Conservation (phyloP, 92 coral and sea anemone genomes). For the Porites lobata region DNA sequence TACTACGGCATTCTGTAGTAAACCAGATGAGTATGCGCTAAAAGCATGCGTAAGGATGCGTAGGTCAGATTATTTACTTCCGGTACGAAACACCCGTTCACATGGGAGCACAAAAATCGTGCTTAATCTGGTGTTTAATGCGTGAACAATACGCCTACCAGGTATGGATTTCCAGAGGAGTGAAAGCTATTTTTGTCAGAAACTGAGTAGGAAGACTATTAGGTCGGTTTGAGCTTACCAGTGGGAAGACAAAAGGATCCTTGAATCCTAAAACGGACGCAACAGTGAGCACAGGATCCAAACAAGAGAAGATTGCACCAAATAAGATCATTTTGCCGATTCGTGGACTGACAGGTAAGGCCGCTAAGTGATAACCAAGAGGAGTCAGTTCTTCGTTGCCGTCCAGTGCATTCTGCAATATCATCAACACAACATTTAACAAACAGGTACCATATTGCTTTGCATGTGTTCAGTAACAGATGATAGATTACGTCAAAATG, state of each 20-base stretch:
- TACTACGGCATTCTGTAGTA: no score
- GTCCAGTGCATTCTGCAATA: slow-evolving; percentile 87
- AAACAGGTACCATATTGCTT: neutral
- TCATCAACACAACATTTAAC: neutral
- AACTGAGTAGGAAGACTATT: neutral
- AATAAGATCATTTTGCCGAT: slow-evolving; percentile 96
- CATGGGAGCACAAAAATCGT: no score
- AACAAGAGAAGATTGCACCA: slow-evolving; percentile 97
- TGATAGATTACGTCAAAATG: no score
- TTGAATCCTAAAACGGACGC: slow-evolving; percentile 94
- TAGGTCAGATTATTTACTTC: no score
- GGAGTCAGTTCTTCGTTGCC: slow-evolving; percentile 87
- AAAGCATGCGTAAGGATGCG: no score
- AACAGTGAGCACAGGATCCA: slow-evolving; percentile 96
- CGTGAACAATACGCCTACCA: no score
- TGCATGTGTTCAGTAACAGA: neutral
- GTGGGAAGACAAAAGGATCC: slow-evolving; percentile 93
- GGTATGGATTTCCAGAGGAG: no score
- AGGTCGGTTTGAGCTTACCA: slow-evolving; percentile 63
- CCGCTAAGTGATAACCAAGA: slow-evolving; percentile 94
- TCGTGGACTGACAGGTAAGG: slow-evolving; percentile 96
- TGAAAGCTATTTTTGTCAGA: no score
- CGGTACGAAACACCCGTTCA: no score
- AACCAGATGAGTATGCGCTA: no score
- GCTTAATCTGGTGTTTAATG: no score